A percentile compares a stretch with the other conserved stretches of the same genome.
These are phyloP conservation scores for Chelonia mydas DNA, from an alignment of 2,797 vertebrate species.

Conservation along the genomic window DNA sequence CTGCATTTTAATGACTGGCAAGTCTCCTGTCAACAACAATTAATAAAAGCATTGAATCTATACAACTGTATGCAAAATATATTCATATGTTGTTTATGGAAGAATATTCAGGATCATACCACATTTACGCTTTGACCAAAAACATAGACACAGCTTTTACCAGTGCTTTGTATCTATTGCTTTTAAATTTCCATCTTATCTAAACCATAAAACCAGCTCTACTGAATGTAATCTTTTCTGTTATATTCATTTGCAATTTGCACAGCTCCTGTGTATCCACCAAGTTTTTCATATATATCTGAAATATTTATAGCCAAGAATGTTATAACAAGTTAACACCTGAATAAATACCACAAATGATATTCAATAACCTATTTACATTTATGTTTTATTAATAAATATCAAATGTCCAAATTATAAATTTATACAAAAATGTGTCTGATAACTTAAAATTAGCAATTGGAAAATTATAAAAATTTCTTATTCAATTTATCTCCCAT, in stretches of 20 bases:
- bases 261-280: not conserved
- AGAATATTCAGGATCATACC: not conserved
- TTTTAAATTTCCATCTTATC: not conserved
- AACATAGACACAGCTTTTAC: not conserved
- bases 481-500: conserved; percentile 4
- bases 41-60: not conserved
- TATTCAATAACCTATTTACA: not conserved
- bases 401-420: not conserved
- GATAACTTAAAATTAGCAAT: not conserved
- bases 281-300: not conserved
- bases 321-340: not conserved
- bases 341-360: not conserved
- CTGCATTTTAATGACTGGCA: not conserved
- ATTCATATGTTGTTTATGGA: not conserved
- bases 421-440: not conserved
- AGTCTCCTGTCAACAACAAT: not conserved
- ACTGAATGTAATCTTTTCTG: not conserved
- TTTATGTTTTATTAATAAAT: not conserved
- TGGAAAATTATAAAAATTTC: not conserved
- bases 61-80: not conserved
- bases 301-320: not conserved
- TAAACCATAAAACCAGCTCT: not conserved
- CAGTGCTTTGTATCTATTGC: not conserved
- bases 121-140: not conserved
- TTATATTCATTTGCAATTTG: not conserved